Evolutionary conservation across 2,113 vertebrate genomes (phyloP).

Genomic region (Nothobranchius kuhntae): DNA sequence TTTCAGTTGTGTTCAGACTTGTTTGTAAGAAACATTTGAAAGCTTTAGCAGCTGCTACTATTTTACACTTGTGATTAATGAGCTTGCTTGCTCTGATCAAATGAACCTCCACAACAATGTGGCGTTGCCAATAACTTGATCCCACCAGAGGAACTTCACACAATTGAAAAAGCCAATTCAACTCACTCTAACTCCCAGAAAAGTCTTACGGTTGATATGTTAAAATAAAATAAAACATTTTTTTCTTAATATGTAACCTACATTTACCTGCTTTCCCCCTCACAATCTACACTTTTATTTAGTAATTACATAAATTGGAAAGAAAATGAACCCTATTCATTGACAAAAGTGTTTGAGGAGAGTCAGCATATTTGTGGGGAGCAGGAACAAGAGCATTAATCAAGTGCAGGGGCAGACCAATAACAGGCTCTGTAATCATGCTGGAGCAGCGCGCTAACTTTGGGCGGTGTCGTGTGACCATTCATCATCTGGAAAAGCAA

Average conservation of each 20-base stretch:
- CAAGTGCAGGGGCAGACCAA: slow-evolving; percentile 74
- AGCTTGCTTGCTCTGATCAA: slow-evolving; percentile 50
- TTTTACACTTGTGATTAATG: slow-evolving; percentile 78
- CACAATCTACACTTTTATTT: slow-evolving; percentile 36
- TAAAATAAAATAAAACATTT: slow-evolving; percentile 29
- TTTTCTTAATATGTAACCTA: slow-evolving; percentile 45
- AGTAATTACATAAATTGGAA: slow-evolving; percentile 46
- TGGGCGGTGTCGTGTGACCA: slow-evolving; percentile 59
- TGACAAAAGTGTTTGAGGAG: slow-evolving; percentile 67
- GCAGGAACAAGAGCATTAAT: slow-evolving; percentile 75
- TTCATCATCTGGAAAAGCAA: slow-evolving; percentile 74
- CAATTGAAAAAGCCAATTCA: slow-evolving; percentile 2
- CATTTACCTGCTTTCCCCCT: slow-evolving; percentile 30
- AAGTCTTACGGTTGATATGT: slow-evolving; percentile 21
- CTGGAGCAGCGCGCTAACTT: slow-evolving; percentile 68
- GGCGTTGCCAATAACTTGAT: slow-evolving; percentile 13
- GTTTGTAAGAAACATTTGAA: slow-evolving; percentile 59
- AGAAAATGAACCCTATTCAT: slow-evolving; percentile 57
- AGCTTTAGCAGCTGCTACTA: slow-evolving; percentile 64
- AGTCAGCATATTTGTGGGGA: slow-evolving; percentile 75
- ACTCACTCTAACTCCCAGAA: slow-evolving; percentile 10
- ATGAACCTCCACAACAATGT: slow-evolving; percentile 49
- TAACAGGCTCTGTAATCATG: slow-evolving; percentile 75
- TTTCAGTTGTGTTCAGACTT: slow-evolving; percentile 19
- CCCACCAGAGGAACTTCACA: slow-evolving; percentile 18